Conservation (phyloP, 2,113 vertebrate genomes). For the Chrysemys picta region DNA sequence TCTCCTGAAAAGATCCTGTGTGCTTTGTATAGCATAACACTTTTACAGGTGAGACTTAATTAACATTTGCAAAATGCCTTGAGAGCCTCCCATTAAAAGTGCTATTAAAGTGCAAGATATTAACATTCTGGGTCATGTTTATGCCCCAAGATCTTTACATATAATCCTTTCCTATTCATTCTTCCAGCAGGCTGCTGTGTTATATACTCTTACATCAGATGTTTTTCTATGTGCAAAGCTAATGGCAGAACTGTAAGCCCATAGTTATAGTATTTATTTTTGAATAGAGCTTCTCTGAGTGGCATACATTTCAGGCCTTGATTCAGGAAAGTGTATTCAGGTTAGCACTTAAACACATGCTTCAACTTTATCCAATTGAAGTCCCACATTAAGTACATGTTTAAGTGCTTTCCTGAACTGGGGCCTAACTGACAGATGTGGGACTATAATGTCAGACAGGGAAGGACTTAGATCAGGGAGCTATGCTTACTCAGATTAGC, state of each 20-base stretch:
- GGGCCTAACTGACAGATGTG: neutral
- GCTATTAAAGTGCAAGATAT: neutral
- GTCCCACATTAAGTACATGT: neutral
- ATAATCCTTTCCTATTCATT: neutral
- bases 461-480: neutral
- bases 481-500: neutral
- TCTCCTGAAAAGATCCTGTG: too few species aligned
- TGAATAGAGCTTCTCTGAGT: neutral
- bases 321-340: neutral
- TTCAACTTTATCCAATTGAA: neutral
- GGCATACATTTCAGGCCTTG: neutral
- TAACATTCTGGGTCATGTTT: neutral
- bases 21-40: too few species aligned
- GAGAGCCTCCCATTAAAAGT: neutral
- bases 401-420: neutral
- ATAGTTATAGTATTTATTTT: neutral
- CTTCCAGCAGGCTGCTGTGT: neutral
- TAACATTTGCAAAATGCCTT: neutral
- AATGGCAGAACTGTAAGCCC: neutral
- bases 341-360: neutral
- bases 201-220: neutral
- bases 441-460: neutral
- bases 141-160: neutral
- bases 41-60: neutral
- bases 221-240: neutral